These are phyloP conservation scores for Mungos mungo DNA, from an alignment of 2,113 vertebrate genomes.

Conservation along the genomic window DNA sequence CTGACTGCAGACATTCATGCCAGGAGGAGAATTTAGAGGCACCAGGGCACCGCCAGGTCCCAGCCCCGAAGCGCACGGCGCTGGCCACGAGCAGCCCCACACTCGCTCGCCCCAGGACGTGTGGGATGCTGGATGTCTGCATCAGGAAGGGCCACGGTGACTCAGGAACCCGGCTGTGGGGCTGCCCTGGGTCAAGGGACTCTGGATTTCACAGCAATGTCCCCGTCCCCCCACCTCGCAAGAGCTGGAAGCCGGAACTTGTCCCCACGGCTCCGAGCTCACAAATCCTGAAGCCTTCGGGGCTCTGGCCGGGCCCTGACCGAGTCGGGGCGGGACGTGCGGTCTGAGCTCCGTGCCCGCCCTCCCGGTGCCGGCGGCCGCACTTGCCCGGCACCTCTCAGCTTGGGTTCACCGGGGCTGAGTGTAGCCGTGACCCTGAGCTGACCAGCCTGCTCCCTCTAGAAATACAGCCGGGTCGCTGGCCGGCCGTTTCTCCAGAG, in stretches of 20 bases:
- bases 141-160: neutral
- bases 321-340: neutral
- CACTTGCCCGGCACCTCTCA: constrained; percentile 73
- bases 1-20: neutral
- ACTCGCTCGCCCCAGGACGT: neutral
- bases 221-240: no score
- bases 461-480: constrained; percentile 74
- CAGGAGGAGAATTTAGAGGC: neutral
- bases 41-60: neutral
- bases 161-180: neutral
- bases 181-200: neutral
- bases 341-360: neutral
- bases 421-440: constrained; percentile 82
- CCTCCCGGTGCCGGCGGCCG: neutral
- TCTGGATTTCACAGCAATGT: rapidly evolving
- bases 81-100: neutral
- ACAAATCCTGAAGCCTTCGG: neutral
- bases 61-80: no score
- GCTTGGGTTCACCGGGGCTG: constrained; percentile 79
- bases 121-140: rapidly evolving
- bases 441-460: constrained; percentile 80
- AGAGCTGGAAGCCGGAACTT: neutral
- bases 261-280: neutral
- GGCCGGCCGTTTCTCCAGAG: constrained; percentile 79
- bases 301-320: neutral